Base-by-base conservation (phyloP, 2,797 vertebrate species). In the Gobio occitaniae region DNA sequence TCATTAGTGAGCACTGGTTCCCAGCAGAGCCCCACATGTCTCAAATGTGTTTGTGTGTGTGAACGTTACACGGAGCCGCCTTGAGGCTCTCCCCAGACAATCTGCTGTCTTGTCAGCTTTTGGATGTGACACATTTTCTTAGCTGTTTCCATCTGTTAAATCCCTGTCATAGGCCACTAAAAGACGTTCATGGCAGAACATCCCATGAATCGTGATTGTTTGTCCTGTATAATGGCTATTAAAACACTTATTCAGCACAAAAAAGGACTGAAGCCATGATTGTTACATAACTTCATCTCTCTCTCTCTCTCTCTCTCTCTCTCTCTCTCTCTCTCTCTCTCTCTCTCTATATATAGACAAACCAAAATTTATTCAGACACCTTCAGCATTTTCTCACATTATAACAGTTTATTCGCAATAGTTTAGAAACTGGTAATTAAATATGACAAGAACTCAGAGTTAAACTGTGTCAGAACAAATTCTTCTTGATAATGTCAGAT, bases 31-130 rank as follows among this genome's bases (percentile, higher is more conserved):
- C 76, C n/a, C 65, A 84, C 80, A 80, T 61, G 82, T 86, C 65
- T 50, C 71, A 88, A 48, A 77, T 84, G 61, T 86, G 66, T 72
- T n/a, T 86, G 75, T 86, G 50, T 61, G 76, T 52, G 80, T n/a
- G 81, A 47, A 61, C 7, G 78, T 11, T 74, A n/a, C 68, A 75
- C n/a, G 36, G 29, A 65, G 50, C 65, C 72, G 54, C 72, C 44
- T 72, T 75, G 56, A 59, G 78, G 59, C 69, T 68, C 56, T 69
- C 52, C 84, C n/a, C 8, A 77, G 78, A 84, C 70, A 77, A 86
- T 85, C 86, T 89, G 84, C 84, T 86, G 82, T 76, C 87, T 83
- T 86, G 69, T 59, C 77, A 80, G 78, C 83, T 85, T 81, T 85
- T 66, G 66, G 75, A 38, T 48, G n/a, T 85, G 83, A 84, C 84